Percentiles rank a stretch among this genome's conserved stretches.
These are phyloP conservation scores for Sebastes oblongus DNA, from an alignment of 2,797 vertebrate genomes.

Conservation along the genomic window DNA sequence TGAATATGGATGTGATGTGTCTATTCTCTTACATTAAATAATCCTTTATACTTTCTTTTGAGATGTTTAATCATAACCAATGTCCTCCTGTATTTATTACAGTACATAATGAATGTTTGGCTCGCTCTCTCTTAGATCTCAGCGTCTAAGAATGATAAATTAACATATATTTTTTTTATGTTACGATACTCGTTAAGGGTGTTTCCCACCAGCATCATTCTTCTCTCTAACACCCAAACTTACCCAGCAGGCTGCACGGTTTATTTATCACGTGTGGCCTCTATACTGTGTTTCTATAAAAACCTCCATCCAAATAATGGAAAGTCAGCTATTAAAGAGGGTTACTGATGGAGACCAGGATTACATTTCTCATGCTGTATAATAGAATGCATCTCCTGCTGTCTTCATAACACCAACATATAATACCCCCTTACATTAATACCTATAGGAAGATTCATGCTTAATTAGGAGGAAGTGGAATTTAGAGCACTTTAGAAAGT, in stretches of 20 bases:
- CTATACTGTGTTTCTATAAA: constrained; percentile 14
- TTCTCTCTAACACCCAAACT: constrained; percentile 15
- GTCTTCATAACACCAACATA: not conserved
- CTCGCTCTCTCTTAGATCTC: not conserved
- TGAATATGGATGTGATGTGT: too few species aligned
- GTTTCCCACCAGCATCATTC: constrained; percentile 1
- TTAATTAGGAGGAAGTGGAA: constrained; percentile 3
- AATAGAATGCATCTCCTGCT: constrained; percentile 28
- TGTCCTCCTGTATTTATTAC: not conserved
- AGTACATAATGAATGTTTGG: not conserved
- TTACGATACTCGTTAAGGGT: not conserved
- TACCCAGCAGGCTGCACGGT: constrained; percentile 23
- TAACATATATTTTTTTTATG: not conserved
- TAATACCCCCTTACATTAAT: constrained; percentile 8
- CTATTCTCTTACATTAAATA: not conserved
- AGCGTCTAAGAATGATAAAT: not conserved
- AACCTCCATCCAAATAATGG: constrained; percentile 26
- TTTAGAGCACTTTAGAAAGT: constrained; percentile 13
- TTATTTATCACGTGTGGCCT: constrained; percentile 29
- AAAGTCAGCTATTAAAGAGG: constrained; percentile 22
- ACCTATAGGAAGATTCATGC: not conserved
- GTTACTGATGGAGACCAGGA: constrained; percentile 35
- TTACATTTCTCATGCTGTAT: constrained; percentile 15
- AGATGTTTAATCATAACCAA: not conserved
- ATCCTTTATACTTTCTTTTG: not conserved